Conservation (phyloP, 2,888 invertebrate genomes). For the Abscondita cerata region DNA sequence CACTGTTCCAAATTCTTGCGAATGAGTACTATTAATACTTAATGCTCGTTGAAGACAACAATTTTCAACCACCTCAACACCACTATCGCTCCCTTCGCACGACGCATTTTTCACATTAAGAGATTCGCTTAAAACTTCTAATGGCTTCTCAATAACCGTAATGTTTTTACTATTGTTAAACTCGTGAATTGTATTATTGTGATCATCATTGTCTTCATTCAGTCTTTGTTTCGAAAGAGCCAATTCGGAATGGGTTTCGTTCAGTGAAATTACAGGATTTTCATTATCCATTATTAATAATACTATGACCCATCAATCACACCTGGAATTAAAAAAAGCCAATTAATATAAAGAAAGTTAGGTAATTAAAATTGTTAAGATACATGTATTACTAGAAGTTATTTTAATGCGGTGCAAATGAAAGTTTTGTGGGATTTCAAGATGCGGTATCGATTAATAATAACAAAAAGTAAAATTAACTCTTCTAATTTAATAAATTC, state of each 20-base stretch:
- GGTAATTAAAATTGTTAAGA: no score
- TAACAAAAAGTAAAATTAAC: no score
- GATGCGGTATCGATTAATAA: no score
- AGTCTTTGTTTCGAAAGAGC: slow-evolving; percentile 10
- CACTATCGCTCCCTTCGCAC: slow-evolving; percentile 81
- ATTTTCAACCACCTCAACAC: slow-evolving; percentile 72
- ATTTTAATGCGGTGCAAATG: no score
- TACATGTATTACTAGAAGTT: no score
- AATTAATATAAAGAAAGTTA: no score
- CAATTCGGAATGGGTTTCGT: no score
- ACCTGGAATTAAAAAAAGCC: background rate
- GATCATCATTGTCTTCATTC: slow-evolving; percentile 43
- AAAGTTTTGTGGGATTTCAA: no score
- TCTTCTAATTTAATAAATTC: no score
- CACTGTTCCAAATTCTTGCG: slow-evolving; percentile 64
- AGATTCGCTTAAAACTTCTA: slow-evolving; percentile 14
- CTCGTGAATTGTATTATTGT: slow-evolving; percentile 51
- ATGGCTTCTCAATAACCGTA: slow-evolving; percentile 50
- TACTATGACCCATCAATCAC: background rate
- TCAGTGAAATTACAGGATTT: background rate
- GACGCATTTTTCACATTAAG: slow-evolving; percentile 39
- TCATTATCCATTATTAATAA: slow-evolving; percentile 15
- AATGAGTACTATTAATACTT: slow-evolving; percentile 69
- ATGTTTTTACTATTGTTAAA: slow-evolving; percentile 51
- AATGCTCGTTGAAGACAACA: slow-evolving; percentile 61